These are phyloP conservation scores for Drosophila lowei DNA, from an alignment of 1,140 invertebrate genomes.

Conservation along the genomic window DNA sequence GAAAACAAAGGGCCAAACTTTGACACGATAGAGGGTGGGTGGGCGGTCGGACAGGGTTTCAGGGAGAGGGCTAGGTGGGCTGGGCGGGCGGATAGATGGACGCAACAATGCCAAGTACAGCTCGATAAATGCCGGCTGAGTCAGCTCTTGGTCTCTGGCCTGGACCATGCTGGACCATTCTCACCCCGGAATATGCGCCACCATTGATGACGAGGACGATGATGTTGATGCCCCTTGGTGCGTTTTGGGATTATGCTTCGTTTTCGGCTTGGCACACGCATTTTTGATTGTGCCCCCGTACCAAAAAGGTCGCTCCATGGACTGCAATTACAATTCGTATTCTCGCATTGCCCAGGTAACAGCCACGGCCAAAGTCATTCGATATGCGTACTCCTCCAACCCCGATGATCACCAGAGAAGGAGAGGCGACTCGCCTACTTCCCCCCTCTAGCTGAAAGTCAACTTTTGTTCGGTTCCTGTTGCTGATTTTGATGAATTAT, in stretches of 20 bases:
- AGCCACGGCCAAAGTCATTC: constrained; percentile 7
- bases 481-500: constrained; percentile 80
- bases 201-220: constrained; percentile 21
- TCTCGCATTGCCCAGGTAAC: constrained; percentile 38
- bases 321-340: constrained; percentile 60
- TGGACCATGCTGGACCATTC: no score
- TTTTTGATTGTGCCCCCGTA: constrained; percentile 66
- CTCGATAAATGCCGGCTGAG: constrained; percentile 23
- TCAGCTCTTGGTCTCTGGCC: constrained; percentile 21
- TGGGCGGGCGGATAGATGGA: constrained; percentile 12
- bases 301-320: constrained; percentile 18
- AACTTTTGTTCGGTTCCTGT: constrained; percentile 65
- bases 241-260: constrained; percentile 60
- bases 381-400: constrained; percentile 27
- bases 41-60: not conserved
- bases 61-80: not conserved
- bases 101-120: constrained; percentile 30
- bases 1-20: constrained; percentile 49
- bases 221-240: constrained; percentile 43
- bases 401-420: not conserved
- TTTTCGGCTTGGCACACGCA: constrained; percentile 60
- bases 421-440: no score
- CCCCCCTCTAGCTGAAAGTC: constrained; percentile 47
- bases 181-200: not conserved
- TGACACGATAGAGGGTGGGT: constrained; percentile 18